Base-by-base conservation (phyloP, 2,113 vertebrate genomes). In the Labeo rohita region DNA sequence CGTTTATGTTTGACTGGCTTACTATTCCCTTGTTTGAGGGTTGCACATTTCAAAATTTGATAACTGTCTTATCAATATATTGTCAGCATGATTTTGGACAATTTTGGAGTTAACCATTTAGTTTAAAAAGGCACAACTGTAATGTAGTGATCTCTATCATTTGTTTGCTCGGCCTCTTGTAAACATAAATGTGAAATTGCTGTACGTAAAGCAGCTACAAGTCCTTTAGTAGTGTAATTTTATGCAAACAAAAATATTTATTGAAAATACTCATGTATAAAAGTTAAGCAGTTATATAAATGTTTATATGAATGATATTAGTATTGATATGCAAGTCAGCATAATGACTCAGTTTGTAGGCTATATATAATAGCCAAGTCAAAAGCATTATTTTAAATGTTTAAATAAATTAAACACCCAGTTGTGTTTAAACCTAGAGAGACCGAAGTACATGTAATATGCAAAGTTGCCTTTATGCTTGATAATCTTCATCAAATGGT, bases 401-500 rank as follows among this genome's bases (percentile, higher is more conserved):
- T 45, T 16, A 36, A n/a, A 49, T 59, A 59, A 23, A 21, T 79
- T 21, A n/a, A 54, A 13, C 65, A 78, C 10, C 34, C 34, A n/a
- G 4, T 74, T 23, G 11, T 23, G 11, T 49, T 13, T 7, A 74
- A 79, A 78, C 59, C 9, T 43, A 85, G 11, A 21, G 52, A 56
- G 23, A 21, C 59, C 74, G 59, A 56, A 80, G 54, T 80, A 45
- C 23, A 3, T 80, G 23, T 81, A 3, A 73, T 66, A 86, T 80
- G 77, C 66, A 86, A 86, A 86, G 23, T 21, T 47, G n/a, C 9
- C 77, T 72, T 28, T 61, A 72, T 80, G 7, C 52, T 16, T 70
- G 43, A 61, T 79, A 21, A 61, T 5, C 2, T 15, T 45, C 23
- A 63, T 70, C 8, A 72, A 59, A 59, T 66, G 15, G 65, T 52